phyloP scores from a whole-genome alignment of 2,888 invertebrate species.

The Limnephilus lunatus region DNA sequence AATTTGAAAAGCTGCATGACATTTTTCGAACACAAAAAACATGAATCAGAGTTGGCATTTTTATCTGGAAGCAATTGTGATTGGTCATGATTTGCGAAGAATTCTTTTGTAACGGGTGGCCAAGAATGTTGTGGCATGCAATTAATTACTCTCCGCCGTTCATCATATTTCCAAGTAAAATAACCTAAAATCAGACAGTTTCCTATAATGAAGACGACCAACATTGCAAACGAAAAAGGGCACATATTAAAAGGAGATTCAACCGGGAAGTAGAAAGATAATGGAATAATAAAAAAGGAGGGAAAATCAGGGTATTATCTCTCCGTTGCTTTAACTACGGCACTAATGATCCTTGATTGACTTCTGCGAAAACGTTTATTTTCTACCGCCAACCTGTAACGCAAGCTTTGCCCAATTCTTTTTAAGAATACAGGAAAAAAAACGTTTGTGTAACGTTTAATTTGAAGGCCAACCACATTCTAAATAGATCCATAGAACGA shows the following conservation, averaged over 20 bases:
- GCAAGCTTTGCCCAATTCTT: constrained; percentile 24
- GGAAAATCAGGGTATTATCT: neutral
- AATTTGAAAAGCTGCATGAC: neutral
- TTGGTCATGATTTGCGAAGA: neutral
- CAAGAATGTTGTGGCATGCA: neutral
- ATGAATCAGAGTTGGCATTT: neutral
- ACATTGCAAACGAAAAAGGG: neutral
- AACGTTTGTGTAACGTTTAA: constrained; percentile 65
- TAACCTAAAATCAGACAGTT: neutral
- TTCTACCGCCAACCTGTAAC: constrained; percentile 38
- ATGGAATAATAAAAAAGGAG: neutral
- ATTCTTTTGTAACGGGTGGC: neutral
- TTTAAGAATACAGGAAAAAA: constrained; percentile 54
- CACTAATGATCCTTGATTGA: constrained; percentile 31
- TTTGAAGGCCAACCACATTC: constrained; percentile 66
- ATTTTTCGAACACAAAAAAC: too few relatives aligned
- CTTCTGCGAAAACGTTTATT: constrained; percentile 17
- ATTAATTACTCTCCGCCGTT: neutral
- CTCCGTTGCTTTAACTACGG: neutral
- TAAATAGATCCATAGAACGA: constrained; percentile 63
- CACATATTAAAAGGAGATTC: neutral
- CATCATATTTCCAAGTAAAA: neutral
- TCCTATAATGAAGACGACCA: neutral
- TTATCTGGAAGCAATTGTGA: neutral
- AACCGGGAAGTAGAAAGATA: neutral